A percentile compares a stretch with the other conserved stretches of the same genome.
Conservation (phyloP, 1,140 invertebrate species). For the Euwallacea similis region DNA sequence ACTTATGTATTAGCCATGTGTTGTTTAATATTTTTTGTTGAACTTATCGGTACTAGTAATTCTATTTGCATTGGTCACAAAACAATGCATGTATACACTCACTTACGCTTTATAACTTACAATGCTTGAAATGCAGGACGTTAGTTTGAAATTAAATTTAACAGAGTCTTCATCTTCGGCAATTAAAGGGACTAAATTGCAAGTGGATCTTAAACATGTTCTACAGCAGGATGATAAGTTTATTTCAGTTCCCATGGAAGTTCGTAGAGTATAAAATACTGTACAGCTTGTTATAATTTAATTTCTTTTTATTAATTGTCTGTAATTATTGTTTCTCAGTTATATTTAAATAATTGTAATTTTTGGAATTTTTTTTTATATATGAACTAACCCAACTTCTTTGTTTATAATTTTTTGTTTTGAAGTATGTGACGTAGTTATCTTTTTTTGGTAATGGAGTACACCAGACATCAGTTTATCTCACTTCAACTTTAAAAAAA, state of each 20-base stretch:
- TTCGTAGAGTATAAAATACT: too few species aligned
- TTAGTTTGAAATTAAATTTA: slow-evolving; percentile 48
- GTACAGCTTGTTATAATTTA: too few species aligned
- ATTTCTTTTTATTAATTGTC: too few species aligned
- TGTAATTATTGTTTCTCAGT: too few species aligned
- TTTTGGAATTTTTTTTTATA: too few species aligned
- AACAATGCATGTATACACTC: background rate
- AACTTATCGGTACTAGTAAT: background rate
- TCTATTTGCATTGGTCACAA: background rate
- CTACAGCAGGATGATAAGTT: slow-evolving; percentile 48
- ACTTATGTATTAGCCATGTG: background rate
- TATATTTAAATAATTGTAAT: too few species aligned
- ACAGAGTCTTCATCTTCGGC: slow-evolving; percentile 47
- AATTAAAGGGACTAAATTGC: slow-evolving; percentile 47
- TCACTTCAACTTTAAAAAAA: too few species aligned
- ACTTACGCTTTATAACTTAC: slow-evolving; percentile 39
- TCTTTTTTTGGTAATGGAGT: too few species aligned
- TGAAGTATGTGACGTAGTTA: too few species aligned
- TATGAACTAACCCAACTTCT: too few species aligned
- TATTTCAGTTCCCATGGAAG: slow-evolving; percentile 55
- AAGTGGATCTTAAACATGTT: slow-evolving; percentile 47
- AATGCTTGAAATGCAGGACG: slow-evolving; percentile 48
- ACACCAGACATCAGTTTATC: too few species aligned
- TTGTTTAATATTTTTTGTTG: background rate
- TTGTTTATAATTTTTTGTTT: too few species aligned